These are phyloP conservation scores for Neopelma chrysocephalum DNA, from an alignment of 2,797 vertebrate genomes.

Conservation along the genomic window DNA sequence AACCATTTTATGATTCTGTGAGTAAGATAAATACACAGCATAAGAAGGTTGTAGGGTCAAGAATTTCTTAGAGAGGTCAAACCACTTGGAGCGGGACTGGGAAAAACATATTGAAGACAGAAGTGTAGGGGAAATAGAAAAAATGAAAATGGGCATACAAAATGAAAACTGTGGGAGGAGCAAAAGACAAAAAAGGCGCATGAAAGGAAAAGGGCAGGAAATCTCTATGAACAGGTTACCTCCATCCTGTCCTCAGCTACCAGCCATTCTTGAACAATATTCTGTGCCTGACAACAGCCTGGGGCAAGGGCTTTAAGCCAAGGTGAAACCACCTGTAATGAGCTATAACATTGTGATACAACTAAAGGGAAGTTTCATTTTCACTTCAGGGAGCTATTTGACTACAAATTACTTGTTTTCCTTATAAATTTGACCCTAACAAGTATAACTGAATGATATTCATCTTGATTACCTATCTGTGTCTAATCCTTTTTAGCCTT, in stretches of 20 bases:
- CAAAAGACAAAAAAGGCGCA: not conserved
- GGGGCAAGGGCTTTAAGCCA: not conserved
- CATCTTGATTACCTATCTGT: not conserved
- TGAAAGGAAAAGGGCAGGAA: not conserved
- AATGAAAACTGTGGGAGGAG: not conserved
- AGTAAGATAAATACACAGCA: not conserved
- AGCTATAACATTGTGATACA: not conserved
- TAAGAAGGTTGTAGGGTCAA: not conserved
- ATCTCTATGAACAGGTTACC: not conserved
- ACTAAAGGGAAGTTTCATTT: not conserved
- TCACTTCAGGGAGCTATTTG: slow-evolving; percentile 1
- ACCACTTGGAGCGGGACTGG: not conserved
- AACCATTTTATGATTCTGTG: not conserved
- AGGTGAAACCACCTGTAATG: not conserved
- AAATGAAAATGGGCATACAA: not conserved
- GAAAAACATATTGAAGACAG: not conserved
- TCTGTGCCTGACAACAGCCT: not conserved
- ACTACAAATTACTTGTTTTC: not conserved
- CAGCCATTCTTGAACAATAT: not conserved
- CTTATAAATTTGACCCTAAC: slow-evolving; percentile 14
- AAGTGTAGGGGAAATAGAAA: not conserved
- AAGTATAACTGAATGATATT: not conserved
- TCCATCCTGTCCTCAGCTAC: not conserved
- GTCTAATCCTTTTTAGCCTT: slow-evolving; percentile 18
- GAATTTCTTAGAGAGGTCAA: not conserved